Evolutionary conservation across 2,888 invertebrate species (phyloP), one percentile per base, ranked within the genome.

Genomic region (Acleris cristana): DNA sequence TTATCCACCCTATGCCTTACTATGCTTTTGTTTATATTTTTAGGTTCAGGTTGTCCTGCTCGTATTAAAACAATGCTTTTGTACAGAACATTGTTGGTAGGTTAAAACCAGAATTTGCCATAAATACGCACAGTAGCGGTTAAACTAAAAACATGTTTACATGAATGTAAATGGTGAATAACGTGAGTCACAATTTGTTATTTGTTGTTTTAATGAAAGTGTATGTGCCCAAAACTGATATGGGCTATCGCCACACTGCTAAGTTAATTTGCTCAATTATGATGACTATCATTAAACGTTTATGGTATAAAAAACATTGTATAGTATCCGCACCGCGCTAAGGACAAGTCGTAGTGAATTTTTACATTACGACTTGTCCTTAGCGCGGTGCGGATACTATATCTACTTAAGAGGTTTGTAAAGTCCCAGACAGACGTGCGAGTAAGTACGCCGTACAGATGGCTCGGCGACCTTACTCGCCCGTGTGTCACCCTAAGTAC

Each of bases 101-200:
- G 4, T 44, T 44, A 45, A 1, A 45, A 45, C 16, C 16, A 45
- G 45, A 16, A n/a, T 45, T 14, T n/a, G 16, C n/a, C 14, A 60
- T 26, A 40, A 51, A 44, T 60, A 49, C 40, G 60, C 49, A 44
- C 14, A 21, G 30, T 56, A 57, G 10, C 30, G 44, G 34, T 49
- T 49, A 52, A 26, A 58, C 45, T 53, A 21, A 45, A 58, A 65
- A 61, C 66, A 66, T 66, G 61, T 66, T 66, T 66, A 56, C 61
- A 10, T 56, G n/a, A 18, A 52, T 51, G 19, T 52, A 14, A 23
- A 30, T 30, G 2, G 56, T 61, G 56, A 66, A 44, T 65, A 30
- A 51, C 10, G 52, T 61, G 56, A 66, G 51, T 65, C 58, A 58
- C 51, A 40, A 14, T 60, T 60, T 40, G 34, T 44, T 18, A 12